Evolutionary conservation across 1,140 invertebrate genomes (phyloP), one percentile per base, ranked within the genome.

Genomic region (Conus ventricosus): DNA sequence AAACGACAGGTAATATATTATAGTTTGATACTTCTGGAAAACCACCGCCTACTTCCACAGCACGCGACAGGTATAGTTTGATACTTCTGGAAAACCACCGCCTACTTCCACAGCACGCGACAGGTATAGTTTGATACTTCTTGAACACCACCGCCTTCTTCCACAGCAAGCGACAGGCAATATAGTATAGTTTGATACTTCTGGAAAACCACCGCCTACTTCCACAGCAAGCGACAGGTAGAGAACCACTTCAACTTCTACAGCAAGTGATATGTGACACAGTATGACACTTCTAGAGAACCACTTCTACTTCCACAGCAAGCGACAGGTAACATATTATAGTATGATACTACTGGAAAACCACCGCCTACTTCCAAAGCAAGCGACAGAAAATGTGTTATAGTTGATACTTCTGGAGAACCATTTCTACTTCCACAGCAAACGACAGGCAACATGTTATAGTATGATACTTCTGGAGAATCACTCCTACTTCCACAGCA

Each of bases 111-210:
- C 78, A 91, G 92, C 76, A 89, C 89, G 57, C 67, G 88, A 63
- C 89, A 91, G 63, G 92, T 92, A 13, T 11, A 63, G 10, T 63
- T 13, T 63, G 75, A 90, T 89, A 91, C 17, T 93, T 93, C 80
- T 88, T 90, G 85, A 93, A 91, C 85, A 93, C 92, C 20, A 91
- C 90, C 20, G 55, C 90, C 13, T 93, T 89, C 85, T 94, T 93
- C 87, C 87, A 90, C 78, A 91, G 92, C 76, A 89, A 89, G 57
- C 67, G 87, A 63, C 89, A 91, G 63, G 92, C 4, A 2, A 63
- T 20, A 20, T 63, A 13, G 17, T 63, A 20, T 63, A 13, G 17
- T 63, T 63, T 11, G 60, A 63, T 13, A 11, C 10, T 63, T 63
- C 17, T 11, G 60, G 60, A 63, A 63, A 20, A 63, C 60, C 60